phyloP scores from a whole-genome alignment of 2,113 vertebrate genomes.

The Hirundichthys speculiger region DNA sequence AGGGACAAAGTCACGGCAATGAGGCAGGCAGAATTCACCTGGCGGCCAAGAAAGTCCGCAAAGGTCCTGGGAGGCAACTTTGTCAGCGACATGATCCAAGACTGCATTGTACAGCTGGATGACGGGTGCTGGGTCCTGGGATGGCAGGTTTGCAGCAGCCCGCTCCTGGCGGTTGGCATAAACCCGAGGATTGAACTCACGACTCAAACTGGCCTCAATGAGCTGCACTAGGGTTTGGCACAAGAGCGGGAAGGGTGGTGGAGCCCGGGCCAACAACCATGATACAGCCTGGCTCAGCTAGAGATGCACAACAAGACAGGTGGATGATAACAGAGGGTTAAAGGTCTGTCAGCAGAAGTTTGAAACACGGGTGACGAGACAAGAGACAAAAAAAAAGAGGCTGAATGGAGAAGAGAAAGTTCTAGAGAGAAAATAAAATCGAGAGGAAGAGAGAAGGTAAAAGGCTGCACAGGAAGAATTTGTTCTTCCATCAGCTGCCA shows the following conservation, averaged over 20 bases:
- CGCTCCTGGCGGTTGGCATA: slow-evolving; percentile 83
- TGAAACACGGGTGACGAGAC: too few species aligned
- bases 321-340: background rate
- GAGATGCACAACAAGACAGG: background rate
- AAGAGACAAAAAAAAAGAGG: too few species aligned
- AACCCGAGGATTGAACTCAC: slow-evolving; percentile 85
- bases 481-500: too few species aligned
- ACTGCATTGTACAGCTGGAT: slow-evolving; percentile 88
- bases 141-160: slow-evolving; percentile 67
- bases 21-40: slow-evolving; percentile 83
- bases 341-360: background rate
- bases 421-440: too few species aligned
- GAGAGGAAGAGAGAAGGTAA: too few species aligned
- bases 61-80: slow-evolving; percentile 83
- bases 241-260: slow-evolving; percentile 76
- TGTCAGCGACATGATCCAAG: slow-evolving; percentile 83
- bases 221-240: slow-evolving; percentile 88
- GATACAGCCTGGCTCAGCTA: slow-evolving; percentile 84
- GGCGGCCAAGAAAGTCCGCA: slow-evolving; percentile 90
- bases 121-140: slow-evolving; percentile 82
- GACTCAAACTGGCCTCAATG: slow-evolving; percentile 83
- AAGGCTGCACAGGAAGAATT: too few species aligned
- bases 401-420: too few species aligned
- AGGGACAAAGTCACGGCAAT: slow-evolving; percentile 82
- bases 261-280: slow-evolving; percentile 86